phyloP scores from a whole-genome alignment of 2,888 invertebrate genomes.

The Argyra leucocephala region DNA sequence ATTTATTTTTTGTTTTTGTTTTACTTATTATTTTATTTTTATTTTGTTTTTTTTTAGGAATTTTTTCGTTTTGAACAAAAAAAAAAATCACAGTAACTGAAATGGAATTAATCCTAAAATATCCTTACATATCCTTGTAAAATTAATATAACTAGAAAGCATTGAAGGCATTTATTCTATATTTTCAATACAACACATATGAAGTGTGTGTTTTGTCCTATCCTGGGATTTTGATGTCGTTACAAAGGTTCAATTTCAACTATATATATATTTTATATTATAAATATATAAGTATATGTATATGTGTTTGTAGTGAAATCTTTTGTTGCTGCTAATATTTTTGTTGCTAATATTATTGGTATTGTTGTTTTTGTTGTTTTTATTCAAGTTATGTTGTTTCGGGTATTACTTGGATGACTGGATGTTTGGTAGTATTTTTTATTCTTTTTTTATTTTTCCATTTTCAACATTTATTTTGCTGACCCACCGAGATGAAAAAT shows the following conservation, averaged over 20 bases:
- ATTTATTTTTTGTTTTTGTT: background rate
- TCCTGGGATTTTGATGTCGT: too few relatives aligned
- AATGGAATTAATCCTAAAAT: conserved; percentile 6
- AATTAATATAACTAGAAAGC: background rate
- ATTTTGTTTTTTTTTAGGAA: background rate
- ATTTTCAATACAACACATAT: background rate
- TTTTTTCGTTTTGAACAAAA: background rate
- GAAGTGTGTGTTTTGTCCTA: too few relatives aligned
- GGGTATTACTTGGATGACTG: background rate
- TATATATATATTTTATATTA: too few relatives aligned
- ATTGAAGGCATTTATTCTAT: conserved; percentile 2
- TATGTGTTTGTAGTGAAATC: too few relatives aligned
- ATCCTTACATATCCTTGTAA: background rate
- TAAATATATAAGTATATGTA: too few relatives aligned
- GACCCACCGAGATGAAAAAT: conserved; percentile 1
- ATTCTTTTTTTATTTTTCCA: background rate
- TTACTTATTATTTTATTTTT: background rate
- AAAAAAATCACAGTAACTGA: conserved; percentile 1
- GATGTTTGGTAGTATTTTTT: background rate
- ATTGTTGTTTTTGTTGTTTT: background rate
- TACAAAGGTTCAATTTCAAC: too few relatives aligned
- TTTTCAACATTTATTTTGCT: background rate
- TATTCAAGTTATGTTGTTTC: background rate
- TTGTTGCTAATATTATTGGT: background rate
- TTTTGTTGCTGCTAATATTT: too few relatives aligned